Conservation (phyloP, 1,140 invertebrate species). For the Tetragonula clypearis region DNA sequence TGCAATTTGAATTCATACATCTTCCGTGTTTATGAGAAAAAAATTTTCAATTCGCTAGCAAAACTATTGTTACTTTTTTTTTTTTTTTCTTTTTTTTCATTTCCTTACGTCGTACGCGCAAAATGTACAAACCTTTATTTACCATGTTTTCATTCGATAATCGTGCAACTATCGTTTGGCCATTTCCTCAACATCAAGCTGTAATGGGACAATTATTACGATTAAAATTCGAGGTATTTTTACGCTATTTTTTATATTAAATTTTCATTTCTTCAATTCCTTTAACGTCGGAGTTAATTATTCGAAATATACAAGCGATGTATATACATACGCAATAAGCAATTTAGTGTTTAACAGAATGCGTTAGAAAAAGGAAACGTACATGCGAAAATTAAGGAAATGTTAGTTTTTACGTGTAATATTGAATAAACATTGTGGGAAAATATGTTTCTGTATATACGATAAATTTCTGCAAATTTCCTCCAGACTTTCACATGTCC, state of each 20-base stretch:
- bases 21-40: not conserved
- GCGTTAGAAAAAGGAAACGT: not conserved
- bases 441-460: not conserved
- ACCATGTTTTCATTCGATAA: not conserved
- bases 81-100: not conserved
- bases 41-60: not conserved
- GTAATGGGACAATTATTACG: too few species aligned
- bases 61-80: not conserved
- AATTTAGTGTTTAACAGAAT: not conserved
- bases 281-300: not conserved
- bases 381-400: not conserved
- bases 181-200: not conserved
- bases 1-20: not conserved
- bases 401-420: not conserved
- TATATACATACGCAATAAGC: not conserved
- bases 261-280: not conserved
- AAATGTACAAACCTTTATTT: not conserved
- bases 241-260: too few species aligned
- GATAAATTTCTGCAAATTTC: not conserved
- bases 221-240: not conserved
- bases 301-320: not conserved
- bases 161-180: not conserved
- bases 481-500: not conserved
- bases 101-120: not conserved
- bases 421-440: not conserved